Evolutionary conservation across 2,888 invertebrate genomes (phyloP).

Genomic region (Leptothorax acervorum): DNA sequence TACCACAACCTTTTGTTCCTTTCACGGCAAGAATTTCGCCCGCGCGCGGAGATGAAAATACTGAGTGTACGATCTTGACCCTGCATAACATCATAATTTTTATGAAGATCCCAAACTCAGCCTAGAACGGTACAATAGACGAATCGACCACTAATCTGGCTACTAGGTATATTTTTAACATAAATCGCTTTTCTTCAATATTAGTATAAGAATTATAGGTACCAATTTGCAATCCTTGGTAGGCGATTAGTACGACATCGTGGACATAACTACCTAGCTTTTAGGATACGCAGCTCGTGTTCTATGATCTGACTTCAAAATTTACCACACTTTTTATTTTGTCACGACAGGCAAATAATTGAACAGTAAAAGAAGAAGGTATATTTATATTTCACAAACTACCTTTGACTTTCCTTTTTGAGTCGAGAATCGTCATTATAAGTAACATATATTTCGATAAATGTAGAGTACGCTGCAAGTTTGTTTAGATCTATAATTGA

Average conservation of each 20-base stretch:
- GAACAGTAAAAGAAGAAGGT: neutral
- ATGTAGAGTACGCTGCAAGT: constrained; percentile 3
- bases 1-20: constrained; percentile 43
- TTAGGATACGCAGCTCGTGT: constrained; percentile 53
- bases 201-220: constrained; percentile 80
- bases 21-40: constrained; percentile 30
- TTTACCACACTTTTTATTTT: constrained; percentile 23
- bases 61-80: constrained; percentile 48
- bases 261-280: constrained; percentile 70
- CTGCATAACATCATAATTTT: constrained; percentile 51
- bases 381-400: constrained; percentile 2
- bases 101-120: constrained; percentile 73
- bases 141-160: constrained; percentile 58
- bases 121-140: constrained; percentile 54
- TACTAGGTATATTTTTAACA: constrained; percentile 62
- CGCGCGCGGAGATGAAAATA: constrained; percentile 53
- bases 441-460: neutral
- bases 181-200: constrained; percentile 75
- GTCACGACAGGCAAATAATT: constrained; percentile 18
- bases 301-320: constrained; percentile 46
- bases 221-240: constrained; percentile 82
- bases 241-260: constrained; percentile 81
- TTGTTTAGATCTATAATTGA: neutral
- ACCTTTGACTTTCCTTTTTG: neutral
- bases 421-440: constrained; percentile 26